Evolutionary conservation across 2,888 invertebrate species (phyloP).

Genomic region (Habrosyne pyritoides): DNA sequence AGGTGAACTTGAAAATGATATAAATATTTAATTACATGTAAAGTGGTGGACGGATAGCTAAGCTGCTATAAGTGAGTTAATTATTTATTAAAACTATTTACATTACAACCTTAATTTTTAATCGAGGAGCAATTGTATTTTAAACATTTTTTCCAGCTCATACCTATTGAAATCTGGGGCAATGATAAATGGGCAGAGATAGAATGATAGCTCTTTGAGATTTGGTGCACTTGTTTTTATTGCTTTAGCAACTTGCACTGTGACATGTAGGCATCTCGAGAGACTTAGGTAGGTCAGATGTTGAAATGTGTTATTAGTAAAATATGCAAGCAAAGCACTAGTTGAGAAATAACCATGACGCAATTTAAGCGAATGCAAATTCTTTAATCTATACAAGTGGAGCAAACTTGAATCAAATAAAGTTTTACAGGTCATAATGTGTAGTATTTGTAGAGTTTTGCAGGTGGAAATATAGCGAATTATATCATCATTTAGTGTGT

Average conservation of each 20-base stretch:
- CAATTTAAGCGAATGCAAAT: constrained; percentile 75
- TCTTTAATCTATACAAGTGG: constrained; percentile 72
- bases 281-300: constrained; percentile 74
- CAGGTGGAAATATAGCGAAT: constrained; percentile 73
- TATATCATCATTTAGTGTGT: constrained; percentile 79
- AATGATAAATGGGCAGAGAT: constrained; percentile 78
- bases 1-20: constrained; percentile 5
- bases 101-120: constrained; percentile 44
- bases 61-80: constrained; percentile 15
- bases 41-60: constrained; percentile 39
- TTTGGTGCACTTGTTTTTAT: constrained; percentile 78
- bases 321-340: constrained; percentile 74
- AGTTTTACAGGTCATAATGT: constrained; percentile 81
- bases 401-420: constrained; percentile 78
- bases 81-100: background rate
- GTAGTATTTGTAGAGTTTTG: constrained; percentile 68
- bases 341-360: constrained; percentile 81
- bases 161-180: constrained; percentile 72
- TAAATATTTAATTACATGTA: constrained; percentile 12
- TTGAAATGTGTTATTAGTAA: constrained; percentile 76
- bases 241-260: constrained; percentile 75
- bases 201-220: constrained; percentile 77
- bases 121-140: constrained; percentile 77
- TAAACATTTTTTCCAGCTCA: constrained; percentile 77
- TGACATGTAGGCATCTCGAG: constrained; percentile 77